These are phyloP conservation scores for Agrotis clavis DNA, from an alignment of 2,888 invertebrate species.

Conservation along the genomic window DNA sequence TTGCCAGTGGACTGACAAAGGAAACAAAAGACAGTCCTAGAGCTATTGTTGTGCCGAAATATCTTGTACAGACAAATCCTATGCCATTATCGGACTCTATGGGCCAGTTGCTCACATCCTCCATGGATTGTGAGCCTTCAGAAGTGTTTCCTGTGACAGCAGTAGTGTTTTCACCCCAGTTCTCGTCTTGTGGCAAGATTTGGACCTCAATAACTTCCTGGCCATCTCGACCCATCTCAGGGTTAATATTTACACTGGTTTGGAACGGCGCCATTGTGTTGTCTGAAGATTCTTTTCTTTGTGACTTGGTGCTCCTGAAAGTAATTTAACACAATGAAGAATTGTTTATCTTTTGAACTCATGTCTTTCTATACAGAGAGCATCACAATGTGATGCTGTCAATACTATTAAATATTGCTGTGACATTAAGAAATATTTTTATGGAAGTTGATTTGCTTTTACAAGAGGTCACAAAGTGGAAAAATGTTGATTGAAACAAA, in stretches of 20 bases:
- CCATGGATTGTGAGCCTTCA: constrained; percentile 98
- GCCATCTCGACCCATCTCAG: constrained; percentile 94
- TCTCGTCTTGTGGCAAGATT: constrained; percentile 98
- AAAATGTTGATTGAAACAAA: background rate
- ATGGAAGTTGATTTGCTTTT: background rate
- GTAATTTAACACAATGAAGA: background rate
- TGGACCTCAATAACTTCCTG: constrained; percentile 99
- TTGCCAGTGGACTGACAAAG: constrained; percentile 97
- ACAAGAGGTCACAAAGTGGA: background rate
- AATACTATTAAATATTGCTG: too few relatives aligned
- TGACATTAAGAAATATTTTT: background rate
- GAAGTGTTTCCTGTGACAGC: constrained; percentile 99
- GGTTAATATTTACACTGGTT: constrained; percentile 95
- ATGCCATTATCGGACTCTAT: constrained; percentile 94
- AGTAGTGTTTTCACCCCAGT: constrained; percentile 99
- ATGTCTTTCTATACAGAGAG: background rate
- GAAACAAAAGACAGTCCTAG: constrained; percentile 95
- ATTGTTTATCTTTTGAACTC: background rate
- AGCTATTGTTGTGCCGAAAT: constrained; percentile 95
- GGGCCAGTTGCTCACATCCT: constrained; percentile 97
- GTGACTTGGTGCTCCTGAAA: constrained; percentile 92
- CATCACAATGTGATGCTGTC: too few relatives aligned
- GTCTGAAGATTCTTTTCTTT: constrained; percentile 92
- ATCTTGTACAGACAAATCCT: constrained; percentile 95
- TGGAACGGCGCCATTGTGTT: constrained; percentile 96